Evolutionary conservation across 2,797 vertebrate genomes (phyloP).

Genomic region (Pseudochirops corinnae): DNA sequence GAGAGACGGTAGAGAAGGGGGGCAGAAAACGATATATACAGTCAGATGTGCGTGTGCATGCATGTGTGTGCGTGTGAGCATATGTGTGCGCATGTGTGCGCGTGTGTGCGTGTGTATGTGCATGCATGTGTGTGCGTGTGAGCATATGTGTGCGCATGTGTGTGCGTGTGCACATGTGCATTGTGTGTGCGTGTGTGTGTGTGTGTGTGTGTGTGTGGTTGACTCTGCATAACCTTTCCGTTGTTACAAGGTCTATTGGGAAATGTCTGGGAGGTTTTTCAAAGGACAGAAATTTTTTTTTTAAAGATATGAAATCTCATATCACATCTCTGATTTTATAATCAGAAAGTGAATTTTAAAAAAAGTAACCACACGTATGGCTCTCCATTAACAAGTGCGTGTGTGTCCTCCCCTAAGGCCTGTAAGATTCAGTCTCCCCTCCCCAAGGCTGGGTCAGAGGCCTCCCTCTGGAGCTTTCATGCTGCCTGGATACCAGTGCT

Average conservation of each 20-base stretch:
- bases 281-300: neutral
- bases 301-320: neutral
- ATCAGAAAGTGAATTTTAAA: neutral
- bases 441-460: neutral
- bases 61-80: too few species aligned
- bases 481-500: neutral
- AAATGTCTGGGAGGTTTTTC: neutral
- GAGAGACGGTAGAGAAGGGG: neutral
- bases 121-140: accelerated
- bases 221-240: neutral
- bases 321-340: neutral
- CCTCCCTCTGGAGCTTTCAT: neutral
- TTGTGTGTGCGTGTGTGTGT: too few species aligned
- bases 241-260: neutral
- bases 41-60: neutral
- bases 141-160: too few species aligned
- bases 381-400: neutral
- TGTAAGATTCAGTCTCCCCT: neutral
- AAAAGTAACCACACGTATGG: neutral
- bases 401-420: neutral
- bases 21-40: neutral
- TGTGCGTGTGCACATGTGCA: too few species aligned
- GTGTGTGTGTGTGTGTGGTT: neutral
- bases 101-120: too few species aligned
- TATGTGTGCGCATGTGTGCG: too few species aligned